Conservation (phyloP, 1,140 invertebrate species). For the Aphidius gifuensis region DNA sequence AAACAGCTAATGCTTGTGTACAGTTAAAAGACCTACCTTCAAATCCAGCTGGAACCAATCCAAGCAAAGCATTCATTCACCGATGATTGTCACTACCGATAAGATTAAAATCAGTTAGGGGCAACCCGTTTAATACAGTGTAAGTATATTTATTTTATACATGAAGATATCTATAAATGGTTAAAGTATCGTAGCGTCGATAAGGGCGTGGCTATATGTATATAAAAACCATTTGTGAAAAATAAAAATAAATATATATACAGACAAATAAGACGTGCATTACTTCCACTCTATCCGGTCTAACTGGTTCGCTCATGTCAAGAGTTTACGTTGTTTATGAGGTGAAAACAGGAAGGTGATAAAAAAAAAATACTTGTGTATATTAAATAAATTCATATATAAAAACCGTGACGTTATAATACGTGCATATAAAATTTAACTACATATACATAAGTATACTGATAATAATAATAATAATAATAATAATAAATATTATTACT, state of each 20-base stretch:
- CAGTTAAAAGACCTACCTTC: conserved; percentile 10
- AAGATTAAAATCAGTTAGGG: conserved; percentile 21
- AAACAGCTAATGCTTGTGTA: too few species aligned
- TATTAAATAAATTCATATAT: too few species aligned
- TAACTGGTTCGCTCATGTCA: conserved; percentile 25
- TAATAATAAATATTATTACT: too few species aligned
- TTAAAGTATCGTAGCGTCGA: background rate
- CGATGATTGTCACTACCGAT: conserved; percentile 14
- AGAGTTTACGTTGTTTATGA: conserved; percentile 4
- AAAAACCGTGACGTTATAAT: too few species aligned
- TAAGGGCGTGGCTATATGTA: conserved; percentile 12
- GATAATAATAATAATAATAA: too few species aligned
- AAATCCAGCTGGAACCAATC: conserved; percentile 8
- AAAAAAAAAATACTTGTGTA: background rate
- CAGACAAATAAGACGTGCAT: conserved; percentile 4
- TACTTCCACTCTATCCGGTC: conserved; percentile 26
- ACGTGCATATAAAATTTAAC: background rate
- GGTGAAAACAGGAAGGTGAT: background rate
- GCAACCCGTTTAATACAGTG: conserved; percentile 13
- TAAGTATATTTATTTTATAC: too few species aligned
- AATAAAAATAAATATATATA: background rate
- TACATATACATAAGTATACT: background rate
- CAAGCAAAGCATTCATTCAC: conserved; percentile 12
- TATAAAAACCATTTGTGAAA: conserved; percentile 5
- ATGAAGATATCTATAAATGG: too few species aligned